These are phyloP conservation scores for Leucoraja ocellata DNA, from an alignment of 2,797 vertebrate genomes.

Conservation along the genomic window DNA sequence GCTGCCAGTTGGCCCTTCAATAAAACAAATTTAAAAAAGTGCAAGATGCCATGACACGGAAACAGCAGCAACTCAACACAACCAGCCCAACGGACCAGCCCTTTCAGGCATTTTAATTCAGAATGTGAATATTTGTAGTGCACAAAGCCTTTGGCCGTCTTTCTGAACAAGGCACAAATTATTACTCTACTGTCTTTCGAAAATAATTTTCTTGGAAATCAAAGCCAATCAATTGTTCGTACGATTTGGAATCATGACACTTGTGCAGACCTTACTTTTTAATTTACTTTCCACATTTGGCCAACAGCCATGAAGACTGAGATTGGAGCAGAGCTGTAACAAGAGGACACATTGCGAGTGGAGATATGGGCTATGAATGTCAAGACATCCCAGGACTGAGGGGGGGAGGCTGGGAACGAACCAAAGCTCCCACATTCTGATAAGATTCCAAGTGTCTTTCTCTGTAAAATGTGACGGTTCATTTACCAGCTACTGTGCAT, in stretches of 20 bases:
- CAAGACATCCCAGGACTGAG: not conserved
- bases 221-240: not conserved
- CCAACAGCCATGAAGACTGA: not conserved
- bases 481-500: too few relatives aligned
- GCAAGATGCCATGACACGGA: not conserved
- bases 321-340: not conserved
- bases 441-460: not conserved
- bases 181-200: not conserved
- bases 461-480: not conserved
- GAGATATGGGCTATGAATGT: not conserved
- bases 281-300: slow-evolving; percentile 15
- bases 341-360: not conserved
- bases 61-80: not conserved
- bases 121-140: not conserved
- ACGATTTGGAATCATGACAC: too few relatives aligned
- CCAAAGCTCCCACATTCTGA: not conserved
- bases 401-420: not conserved
- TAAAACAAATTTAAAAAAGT: not conserved
- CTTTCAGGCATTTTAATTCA: not conserved
- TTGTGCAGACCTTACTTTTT: not conserved
- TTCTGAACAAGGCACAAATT: not conserved
- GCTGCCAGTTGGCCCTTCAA: too few relatives aligned
- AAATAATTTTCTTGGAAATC: not conserved
- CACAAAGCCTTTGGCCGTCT: not conserved
- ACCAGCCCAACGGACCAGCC: not conserved